These are phyloP conservation scores for Dicyrtoma fusca DNA, from an alignment of 2,888 invertebrate species.

Conservation along the genomic window DNA sequence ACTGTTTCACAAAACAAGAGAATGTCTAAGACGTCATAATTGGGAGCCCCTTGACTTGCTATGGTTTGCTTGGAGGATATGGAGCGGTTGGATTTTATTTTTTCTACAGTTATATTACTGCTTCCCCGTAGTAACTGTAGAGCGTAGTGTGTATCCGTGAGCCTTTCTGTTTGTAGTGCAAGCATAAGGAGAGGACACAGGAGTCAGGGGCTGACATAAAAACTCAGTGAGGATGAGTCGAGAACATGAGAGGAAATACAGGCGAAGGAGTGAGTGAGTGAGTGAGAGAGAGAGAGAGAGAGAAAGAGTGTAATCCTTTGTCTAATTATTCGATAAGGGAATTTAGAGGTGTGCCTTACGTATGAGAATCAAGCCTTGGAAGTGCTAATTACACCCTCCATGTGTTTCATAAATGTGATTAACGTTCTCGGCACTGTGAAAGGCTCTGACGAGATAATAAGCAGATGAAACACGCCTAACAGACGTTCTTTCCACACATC, in stretches of 20 bases:
- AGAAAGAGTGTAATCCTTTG: constrained; percentile 28
- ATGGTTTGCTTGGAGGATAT: too few species aligned
- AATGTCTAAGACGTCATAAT: too few species aligned
- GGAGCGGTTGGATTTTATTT: too few species aligned
- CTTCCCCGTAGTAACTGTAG: background rate
- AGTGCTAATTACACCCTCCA: constrained; percentile 56
- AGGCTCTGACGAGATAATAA: constrained; percentile 56
- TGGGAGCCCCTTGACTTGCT: too few species aligned
- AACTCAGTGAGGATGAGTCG: background rate
- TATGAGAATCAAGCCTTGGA: constrained; percentile 46
- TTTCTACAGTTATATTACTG: too few species aligned
- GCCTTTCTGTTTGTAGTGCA: too few species aligned
- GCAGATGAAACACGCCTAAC: constrained; percentile 47
- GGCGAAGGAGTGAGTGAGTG: constrained; percentile 11
- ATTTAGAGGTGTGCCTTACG: constrained; percentile 52
- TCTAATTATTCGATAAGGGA: constrained; percentile 54
- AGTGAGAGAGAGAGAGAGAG: constrained; percentile 7
- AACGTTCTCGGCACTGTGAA: constrained; percentile 50
- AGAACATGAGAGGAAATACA: constrained; percentile 13
- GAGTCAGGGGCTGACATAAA: background rate
- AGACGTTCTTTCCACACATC: constrained; percentile 41
- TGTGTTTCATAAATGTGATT: constrained; percentile 56
- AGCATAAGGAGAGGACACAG: background rate
- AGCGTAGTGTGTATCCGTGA: background rate
- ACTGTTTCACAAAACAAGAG: too few species aligned